Evolutionary conservation across 2,888 invertebrate species (phyloP).

Genomic region (Drosophila mulleri): DNA sequence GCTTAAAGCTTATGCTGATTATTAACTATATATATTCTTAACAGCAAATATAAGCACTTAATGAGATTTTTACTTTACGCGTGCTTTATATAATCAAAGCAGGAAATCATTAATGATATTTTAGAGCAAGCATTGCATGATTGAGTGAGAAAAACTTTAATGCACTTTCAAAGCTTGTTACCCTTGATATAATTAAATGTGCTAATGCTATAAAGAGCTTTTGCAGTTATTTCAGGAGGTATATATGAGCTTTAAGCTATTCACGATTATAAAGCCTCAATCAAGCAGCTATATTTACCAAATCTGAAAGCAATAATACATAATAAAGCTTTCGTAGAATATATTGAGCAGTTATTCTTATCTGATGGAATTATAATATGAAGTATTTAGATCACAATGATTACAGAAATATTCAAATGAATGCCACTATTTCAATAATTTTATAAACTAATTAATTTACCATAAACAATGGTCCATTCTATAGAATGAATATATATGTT

Average conservation of each 20-base stretch:
- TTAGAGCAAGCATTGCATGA: no score
- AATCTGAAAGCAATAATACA: no score
- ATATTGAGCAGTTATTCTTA: background rate
- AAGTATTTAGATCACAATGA: background rate
- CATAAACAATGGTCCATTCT: background rate
- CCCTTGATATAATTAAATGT: no score
- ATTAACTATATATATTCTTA: background rate
- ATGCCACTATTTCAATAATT: slow-evolving; percentile 4
- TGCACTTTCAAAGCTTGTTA: no score
- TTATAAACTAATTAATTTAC: background rate
- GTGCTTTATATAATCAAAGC: no score
- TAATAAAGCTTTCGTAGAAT: background rate
- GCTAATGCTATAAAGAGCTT: background rate
- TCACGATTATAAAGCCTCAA: background rate
- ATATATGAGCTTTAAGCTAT: no score
- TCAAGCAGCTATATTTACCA: background rate
- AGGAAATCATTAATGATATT: no score
- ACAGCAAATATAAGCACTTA: no score
- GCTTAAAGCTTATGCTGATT: background rate
- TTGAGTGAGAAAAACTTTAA: no score
- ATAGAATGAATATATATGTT: background rate
- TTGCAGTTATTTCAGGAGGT: no score
- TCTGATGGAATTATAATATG: background rate
- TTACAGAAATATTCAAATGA: background rate
- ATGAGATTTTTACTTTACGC: no score